Conservation (phyloP, 2,888 invertebrate genomes). For the Drosophila fungiperda region DNA sequence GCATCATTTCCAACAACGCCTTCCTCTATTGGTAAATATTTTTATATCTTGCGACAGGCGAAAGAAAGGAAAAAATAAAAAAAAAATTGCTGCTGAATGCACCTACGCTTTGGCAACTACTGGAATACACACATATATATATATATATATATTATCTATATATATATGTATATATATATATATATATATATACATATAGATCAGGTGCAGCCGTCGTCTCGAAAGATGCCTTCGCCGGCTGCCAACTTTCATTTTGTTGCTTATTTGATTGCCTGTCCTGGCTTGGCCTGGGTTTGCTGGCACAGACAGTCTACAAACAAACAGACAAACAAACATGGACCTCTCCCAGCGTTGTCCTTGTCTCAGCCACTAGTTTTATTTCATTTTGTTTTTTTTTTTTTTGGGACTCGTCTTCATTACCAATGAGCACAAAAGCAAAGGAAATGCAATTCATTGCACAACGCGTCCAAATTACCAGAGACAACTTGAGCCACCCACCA, state of each 20-base stretch:
- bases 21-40: constrained; percentile 71
- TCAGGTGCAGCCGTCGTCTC: constrained; percentile 36
- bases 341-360: constrained; percentile 53
- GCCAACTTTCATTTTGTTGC: constrained; percentile 71
- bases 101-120: constrained; percentile 30
- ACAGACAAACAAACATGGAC: constrained; percentile 35
- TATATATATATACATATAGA: background rate
- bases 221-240: constrained; percentile 50
- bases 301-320: constrained; percentile 59
- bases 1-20: constrained; percentile 50
- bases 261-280: constrained; percentile 72
- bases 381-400: constrained; percentile 8
- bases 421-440: constrained; percentile 45
- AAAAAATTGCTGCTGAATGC: constrained; percentile 19
- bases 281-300: constrained; percentile 29
- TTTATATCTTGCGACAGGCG: constrained; percentile 66
- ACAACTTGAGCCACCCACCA: constrained; percentile 4
- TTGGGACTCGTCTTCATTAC: constrained; percentile 62
- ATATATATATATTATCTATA: background rate
- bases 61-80: constrained; percentile 6
- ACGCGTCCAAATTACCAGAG: constrained; percentile 25
- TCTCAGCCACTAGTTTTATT: constrained; percentile 22
- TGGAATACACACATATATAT: constrained; percentile 29
- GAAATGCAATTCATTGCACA: constrained; percentile 69
- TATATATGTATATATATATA: background rate